Base-by-base conservation (phyloP, 2,888 invertebrate genomes). In the Eristalinus aeneus region DNA sequence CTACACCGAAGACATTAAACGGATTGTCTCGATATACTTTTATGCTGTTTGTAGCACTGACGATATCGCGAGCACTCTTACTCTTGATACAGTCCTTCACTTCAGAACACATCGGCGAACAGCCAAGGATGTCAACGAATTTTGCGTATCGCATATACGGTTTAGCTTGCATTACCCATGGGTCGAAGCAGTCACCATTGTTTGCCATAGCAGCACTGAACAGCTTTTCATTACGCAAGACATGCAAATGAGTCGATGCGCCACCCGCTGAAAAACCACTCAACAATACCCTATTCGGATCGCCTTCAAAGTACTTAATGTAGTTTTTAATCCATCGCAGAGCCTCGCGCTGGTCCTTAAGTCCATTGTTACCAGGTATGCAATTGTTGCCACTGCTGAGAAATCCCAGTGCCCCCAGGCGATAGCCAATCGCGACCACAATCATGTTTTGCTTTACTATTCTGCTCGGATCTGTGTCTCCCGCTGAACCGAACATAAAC, bases 251-350 rank as follows among this genome's bases (percentile, higher is more conserved):
- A 0, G 95, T 95, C 89, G 96, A 96, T 5, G 95, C 95, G 39
- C 95, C 96, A 0, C 96, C 96, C 0, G 96, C 96, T 12, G 96
- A 96, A 90, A 94, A 93, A 4, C 96, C 96, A 0, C 94, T 92
- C 11, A 96, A 90, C 0, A 95, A 95, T 31, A 96, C 93, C 83
- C 94, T 94, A 72, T 94, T 93, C 9, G 95, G 94, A 92, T 96
- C 94, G 0, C 96, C 96, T 0, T 95, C 95, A 88, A 96, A 96
- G 90, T 93, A 93, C 88, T 93, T 91, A 81, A 96, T 95, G 90
- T 96, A 95, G 65, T 94, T 92, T 75, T 94, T 94, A 0, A 96
- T 92, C 96, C 96, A 96, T 89, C 94, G 93, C 32, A 96, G 91
- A 0, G 96, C 96, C 88, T 95, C 92, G 23, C 93, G 93, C 92